These are phyloP conservation scores for Pseudococcus viburni DNA, from an alignment of 2,888 invertebrate genomes.

Conservation along the genomic window DNA sequence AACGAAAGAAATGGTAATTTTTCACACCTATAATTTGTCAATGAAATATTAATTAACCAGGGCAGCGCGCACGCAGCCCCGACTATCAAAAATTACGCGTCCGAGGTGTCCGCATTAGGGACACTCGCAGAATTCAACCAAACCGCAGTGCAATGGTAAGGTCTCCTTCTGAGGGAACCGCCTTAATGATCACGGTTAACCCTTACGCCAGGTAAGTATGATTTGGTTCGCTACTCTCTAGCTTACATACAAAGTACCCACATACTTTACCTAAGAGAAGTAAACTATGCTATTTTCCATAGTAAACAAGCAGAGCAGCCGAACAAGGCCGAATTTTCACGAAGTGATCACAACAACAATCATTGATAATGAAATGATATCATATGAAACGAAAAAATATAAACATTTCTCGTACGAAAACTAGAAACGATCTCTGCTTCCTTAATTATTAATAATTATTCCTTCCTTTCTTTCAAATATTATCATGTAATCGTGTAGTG, in stretches of 20 bases:
- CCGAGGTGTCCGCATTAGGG: conserved; percentile 82
- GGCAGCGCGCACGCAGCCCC: conserved; percentile 70
- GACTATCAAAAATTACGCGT: conserved; percentile 67
- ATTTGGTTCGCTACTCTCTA: neutral
- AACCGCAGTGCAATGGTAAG: conserved; percentile 81
- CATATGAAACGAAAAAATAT: neutral
- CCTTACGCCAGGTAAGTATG: conserved; percentile 74
- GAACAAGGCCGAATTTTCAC: neutral
- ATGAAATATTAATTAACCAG: conserved; percentile 68
- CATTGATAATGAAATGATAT: neutral
- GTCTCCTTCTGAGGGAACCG: conserved; percentile 81
- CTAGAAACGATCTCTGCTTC: too few species aligned
- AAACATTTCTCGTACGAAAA: too few species aligned
- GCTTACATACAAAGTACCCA: conserved; percentile 14
- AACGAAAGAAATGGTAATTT: too few species aligned
- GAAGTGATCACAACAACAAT: neutral
- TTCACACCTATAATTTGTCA: too few species aligned
- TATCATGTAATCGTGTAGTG: too few species aligned
- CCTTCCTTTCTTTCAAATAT: too few species aligned
- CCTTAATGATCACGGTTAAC: conserved; percentile 80
- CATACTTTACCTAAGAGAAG: conserved; percentile 50
- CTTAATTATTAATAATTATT: too few species aligned
- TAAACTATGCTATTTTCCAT: neutral
- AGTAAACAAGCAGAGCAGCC: neutral
- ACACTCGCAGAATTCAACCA: conserved; percentile 83